Percentiles rank a stretch among this genome's conserved stretches.
Evolutionary conservation across 2,888 invertebrate species (phyloP).

Genomic region (Epicampocera succincta): DNA sequence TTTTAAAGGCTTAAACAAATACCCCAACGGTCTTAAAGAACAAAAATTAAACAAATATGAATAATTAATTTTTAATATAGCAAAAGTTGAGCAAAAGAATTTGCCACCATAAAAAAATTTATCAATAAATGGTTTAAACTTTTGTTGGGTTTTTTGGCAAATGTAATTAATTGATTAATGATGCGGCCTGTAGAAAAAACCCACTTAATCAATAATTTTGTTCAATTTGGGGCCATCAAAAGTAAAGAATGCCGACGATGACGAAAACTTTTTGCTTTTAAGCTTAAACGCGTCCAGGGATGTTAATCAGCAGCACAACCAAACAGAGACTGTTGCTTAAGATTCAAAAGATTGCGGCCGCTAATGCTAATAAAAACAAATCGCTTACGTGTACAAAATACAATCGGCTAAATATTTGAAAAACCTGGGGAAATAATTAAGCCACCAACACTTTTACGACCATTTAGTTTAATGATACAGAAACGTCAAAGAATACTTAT

Average conservation of each 20-base stretch:
- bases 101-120: too few species aligned
- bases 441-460: not conserved
- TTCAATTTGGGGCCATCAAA: not conserved
- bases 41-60: too few species aligned
- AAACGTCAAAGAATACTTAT: too few species aligned
- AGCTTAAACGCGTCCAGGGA: constrained; percentile 2
- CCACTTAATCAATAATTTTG: too few species aligned
- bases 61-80: too few species aligned
- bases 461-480: not conserved
- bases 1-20: constrained; percentile 23
- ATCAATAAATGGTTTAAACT: too few species aligned
- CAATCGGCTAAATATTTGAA: constrained; percentile 13
- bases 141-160: too few species aligned
- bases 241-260: not conserved
- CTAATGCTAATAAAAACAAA: constrained; percentile 26
- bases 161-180: too few species aligned
- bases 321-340: constrained; percentile 15
- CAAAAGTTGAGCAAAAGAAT: too few species aligned
- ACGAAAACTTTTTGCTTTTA: constrained; percentile 18
- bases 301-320: not conserved
- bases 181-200: too few species aligned
- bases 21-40: not conserved
- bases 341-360: not conserved
- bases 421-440: not conserved
- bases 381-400: not conserved